phyloP scores from a whole-genome alignment of 2,797 vertebrate genomes.

The Darevskia nairensis region DNA sequence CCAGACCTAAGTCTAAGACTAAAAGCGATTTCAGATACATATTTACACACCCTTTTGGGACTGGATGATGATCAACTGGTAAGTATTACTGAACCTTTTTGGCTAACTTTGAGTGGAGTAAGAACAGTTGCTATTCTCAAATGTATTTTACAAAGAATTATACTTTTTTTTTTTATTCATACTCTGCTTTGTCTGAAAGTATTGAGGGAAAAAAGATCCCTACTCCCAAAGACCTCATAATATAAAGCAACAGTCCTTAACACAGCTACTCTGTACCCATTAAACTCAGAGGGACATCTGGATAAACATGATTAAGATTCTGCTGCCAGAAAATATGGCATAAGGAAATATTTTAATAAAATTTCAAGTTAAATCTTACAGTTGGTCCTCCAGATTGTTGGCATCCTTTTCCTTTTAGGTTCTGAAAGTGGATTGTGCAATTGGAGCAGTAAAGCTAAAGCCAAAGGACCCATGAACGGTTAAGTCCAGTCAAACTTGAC shows the following conservation, averaged over 20 bases:
- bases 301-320: neutral
- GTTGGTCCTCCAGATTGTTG: neutral
- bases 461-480: no score
- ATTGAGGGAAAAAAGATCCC: neutral
- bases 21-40: constrained; percentile 69
- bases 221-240: neutral
- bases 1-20: constrained; percentile 66
- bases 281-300: neutral
- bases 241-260: neutral
- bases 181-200: neutral
- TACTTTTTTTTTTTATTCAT: neutral
- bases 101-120: neutral
- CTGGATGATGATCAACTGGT: constrained; percentile 78
- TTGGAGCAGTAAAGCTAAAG: neutral
- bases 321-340: neutral
- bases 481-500: no score
- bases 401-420: neutral
- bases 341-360: neutral
- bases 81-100: constrained; percentile 53
- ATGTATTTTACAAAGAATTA: neutral
- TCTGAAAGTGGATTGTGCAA: neutral
- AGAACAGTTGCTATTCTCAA: neutral
- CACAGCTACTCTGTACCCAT: neutral
- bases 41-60: constrained; percentile 70
- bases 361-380: neutral